Evolutionary conservation across 30 jellyfish, hydroid and myxozoan genomes (phyloP).

Genomic region (Pelagia noctiluca): DNA sequence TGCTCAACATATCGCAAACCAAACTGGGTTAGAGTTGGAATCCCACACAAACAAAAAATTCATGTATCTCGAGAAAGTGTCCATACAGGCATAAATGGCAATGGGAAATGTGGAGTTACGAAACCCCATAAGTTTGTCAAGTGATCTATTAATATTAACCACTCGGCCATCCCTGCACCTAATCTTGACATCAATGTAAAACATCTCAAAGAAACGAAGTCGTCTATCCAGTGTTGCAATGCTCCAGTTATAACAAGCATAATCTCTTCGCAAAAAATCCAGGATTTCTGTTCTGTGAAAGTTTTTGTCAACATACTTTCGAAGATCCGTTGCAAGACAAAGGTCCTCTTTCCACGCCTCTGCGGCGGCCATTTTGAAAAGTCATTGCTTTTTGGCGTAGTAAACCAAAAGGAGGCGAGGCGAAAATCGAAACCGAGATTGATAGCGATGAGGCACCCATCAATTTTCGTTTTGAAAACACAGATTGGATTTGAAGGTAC

Average conservation of each 20-base stretch:
- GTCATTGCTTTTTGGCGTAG: too few species aligned
- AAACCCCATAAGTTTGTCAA: background rate
- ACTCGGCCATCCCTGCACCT: conserved; percentile 61
- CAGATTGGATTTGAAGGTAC: too few species aligned
- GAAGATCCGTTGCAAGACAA: background rate
- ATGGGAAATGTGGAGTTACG: conserved; percentile 21
- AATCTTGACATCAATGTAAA: conserved; percentile 12
- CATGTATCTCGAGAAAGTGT: conserved; percentile 6
- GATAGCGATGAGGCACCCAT: too few species aligned
- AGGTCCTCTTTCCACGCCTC: conserved; percentile 18
- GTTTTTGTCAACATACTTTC: background rate
- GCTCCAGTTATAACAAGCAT: conserved; percentile 38
- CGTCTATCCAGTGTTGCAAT: conserved; percentile 44
- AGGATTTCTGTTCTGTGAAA: conserved; percentile 28
- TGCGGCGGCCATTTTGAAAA: background rate
- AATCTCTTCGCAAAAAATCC: conserved; percentile 46
- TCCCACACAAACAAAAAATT: background rate
- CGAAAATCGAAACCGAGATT: too few species aligned
- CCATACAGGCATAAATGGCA: conserved; percentile 7
- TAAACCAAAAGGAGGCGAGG: too few species aligned
- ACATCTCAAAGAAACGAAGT: conserved; percentile 1
- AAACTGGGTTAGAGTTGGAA: conserved; percentile 11
- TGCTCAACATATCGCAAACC: background rate
- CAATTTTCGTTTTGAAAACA: too few species aligned
- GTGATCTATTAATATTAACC: too few species aligned